Percentiles rank a stretch among this genome's conserved stretches.
These are phyloP conservation scores for Philotrypesis tridentata DNA, from an alignment of 1,140 invertebrate species.

Conservation along the genomic window DNA sequence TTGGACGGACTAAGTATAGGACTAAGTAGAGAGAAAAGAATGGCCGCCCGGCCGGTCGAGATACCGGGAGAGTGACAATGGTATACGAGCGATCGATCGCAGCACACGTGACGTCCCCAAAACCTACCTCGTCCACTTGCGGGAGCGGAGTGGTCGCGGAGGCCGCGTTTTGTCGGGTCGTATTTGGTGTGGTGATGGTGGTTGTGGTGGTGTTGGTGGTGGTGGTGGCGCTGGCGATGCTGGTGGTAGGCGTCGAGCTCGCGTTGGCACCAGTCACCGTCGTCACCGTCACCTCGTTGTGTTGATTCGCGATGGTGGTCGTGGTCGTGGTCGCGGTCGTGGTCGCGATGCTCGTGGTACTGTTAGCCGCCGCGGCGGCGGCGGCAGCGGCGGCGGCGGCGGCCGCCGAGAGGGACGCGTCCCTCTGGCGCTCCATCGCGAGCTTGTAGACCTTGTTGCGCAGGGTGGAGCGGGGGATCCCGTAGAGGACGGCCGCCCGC, in stretches of 20 bases:
- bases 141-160: conserved; percentile 66
- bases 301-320: conserved; percentile 43
- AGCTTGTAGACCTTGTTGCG: conserved; percentile 95
- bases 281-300: conserved; percentile 50
- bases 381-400: conserved; percentile 52
- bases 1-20: too few relatives aligned
- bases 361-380: too few relatives aligned
- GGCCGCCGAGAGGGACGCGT: conserved; percentile 72
- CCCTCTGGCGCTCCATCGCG: conserved; percentile 81
- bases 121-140: conserved; percentile 72
- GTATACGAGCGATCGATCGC: too few relatives aligned
- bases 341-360: conserved; percentile 15
- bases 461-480: conserved; percentile 94
- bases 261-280: conserved; percentile 58
- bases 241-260: conserved; percentile 58
- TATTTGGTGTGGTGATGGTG: conserved; percentile 64
- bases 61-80: too few relatives aligned
- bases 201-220: conserved; percentile 54
- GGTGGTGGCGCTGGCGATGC: conserved; percentile 60
- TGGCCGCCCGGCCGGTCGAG: too few relatives aligned
- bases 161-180: conserved; percentile 65
- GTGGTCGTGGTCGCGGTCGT: neutral
- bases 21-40: too few relatives aligned
- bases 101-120: conserved; percentile 59
- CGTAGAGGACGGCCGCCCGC: conserved; percentile 94